A percentile compares a stretch with the other conserved stretches of the same genome.
Evolutionary conservation across 23 tunicate genomes (phyloP).

Genomic region (Pegea sp.): DNA sequence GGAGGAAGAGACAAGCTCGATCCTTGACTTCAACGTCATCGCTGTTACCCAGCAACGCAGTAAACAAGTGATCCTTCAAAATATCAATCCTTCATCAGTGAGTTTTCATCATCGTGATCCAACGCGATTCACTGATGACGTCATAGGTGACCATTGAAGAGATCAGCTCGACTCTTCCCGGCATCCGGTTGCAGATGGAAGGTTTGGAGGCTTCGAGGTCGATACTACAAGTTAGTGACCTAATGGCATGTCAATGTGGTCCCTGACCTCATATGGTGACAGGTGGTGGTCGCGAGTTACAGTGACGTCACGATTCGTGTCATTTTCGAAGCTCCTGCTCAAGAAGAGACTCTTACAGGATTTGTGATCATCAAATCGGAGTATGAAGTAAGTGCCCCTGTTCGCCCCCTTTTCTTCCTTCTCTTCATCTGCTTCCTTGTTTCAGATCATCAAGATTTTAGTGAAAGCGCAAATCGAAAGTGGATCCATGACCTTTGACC

Average conservation of each 20-base stretch:
- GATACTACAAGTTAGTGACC: not conserved
- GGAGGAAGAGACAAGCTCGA: not conserved
- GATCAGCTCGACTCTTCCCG: not conserved
- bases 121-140: too few species aligned
- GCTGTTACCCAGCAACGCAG: not conserved
- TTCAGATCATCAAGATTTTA: constrained; percentile 33
- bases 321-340: constrained; percentile 16
- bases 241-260: too few species aligned
- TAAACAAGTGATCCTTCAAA: not conserved
- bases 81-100: not conserved
- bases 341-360: constrained; percentile 26
- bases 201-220: not conserved
- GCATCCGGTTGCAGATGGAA: not conserved
- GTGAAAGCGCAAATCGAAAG: constrained; percentile 37
- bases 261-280: not conserved
- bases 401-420: too few species aligned
- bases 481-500: constrained; percentile 54
- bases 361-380: constrained; percentile 15
- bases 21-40: not conserved
- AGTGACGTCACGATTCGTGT: constrained; percentile 24
- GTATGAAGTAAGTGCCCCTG: constrained; percentile 72
- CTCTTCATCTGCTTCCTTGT: too few species aligned
- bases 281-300: constrained; percentile 30
- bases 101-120: too few species aligned
- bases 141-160: not conserved